A percentile compares a stretch with the other conserved stretches of the same genome.
Conservation (phyloP, 2,113 vertebrate species). For the Notechis scutatus region DNA sequence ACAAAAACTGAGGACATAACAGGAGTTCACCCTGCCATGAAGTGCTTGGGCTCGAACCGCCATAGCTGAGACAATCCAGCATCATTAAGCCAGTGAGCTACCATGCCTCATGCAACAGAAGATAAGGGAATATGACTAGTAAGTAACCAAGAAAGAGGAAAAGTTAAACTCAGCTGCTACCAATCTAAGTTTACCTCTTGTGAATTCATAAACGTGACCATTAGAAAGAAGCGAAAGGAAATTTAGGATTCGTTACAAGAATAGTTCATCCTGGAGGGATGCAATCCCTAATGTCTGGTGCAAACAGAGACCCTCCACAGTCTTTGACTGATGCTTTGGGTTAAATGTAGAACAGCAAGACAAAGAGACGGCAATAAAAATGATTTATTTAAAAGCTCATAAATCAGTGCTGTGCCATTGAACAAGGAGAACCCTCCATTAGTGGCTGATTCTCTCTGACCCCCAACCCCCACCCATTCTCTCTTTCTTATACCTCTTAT, state of each 20-base stretch:
- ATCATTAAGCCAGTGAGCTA: not conserved
- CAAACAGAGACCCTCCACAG: slow-evolving; percentile 17
- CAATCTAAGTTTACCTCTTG: not conserved
- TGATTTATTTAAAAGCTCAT: slow-evolving; percentile 29
- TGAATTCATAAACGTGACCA: not conserved
- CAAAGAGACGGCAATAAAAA: slow-evolving; percentile 27
- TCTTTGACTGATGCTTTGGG: slow-evolving; percentile 12
- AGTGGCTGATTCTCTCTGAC: not conserved
- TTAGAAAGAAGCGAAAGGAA: not conserved
- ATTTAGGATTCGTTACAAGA: not conserved
- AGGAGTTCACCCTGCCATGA: not conserved
- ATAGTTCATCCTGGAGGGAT: not conserved
- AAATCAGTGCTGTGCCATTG: slow-evolving; percentile 11
- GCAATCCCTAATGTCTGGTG: not conserved
- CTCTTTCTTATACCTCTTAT: not conserved
- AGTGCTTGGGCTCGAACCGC: not conserved
- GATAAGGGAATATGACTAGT: not conserved
- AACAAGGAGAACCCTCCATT: slow-evolving; percentile 22
- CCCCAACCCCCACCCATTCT: not conserved
- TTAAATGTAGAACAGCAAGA: slow-evolving; percentile 27
- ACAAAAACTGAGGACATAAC: not conserved
- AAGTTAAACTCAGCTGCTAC: not conserved
- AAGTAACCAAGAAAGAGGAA: not conserved
- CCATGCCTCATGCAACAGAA: not conserved
- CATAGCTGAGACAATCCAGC: not conserved